These are phyloP conservation scores for Burhinus bistriatus DNA, from an alignment of 2,113 vertebrate genomes.

Conservation along the genomic window DNA sequence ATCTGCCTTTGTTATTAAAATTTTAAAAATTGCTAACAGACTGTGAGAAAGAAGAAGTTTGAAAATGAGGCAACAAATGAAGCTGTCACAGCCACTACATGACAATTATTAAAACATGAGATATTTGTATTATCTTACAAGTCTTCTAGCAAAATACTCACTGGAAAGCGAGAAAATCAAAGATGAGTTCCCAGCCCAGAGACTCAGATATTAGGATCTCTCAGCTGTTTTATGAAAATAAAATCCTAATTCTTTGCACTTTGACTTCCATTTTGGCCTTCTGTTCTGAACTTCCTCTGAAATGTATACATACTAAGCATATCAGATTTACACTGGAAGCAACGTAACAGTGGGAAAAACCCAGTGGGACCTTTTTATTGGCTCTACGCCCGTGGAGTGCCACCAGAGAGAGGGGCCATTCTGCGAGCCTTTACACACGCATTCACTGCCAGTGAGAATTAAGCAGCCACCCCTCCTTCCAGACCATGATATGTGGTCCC, in stretches of 20 bases:
- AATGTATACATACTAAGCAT: not conserved
- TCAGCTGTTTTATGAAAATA: not conserved
- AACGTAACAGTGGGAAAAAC: not conserved
- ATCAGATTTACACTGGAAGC: not conserved
- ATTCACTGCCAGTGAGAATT: not conserved
- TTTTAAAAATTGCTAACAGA: not conserved
- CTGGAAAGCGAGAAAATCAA: not conserved
- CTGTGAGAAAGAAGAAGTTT: not conserved
- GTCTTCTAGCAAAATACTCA: not conserved
- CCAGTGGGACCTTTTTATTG: not conserved
- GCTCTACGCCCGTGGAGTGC: fast-evolving
- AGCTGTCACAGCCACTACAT: not conserved
- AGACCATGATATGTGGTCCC: fast-evolving
- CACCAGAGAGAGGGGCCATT: not conserved
- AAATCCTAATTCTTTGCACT: not conserved
- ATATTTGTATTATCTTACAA: not conserved
- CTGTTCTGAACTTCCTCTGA: not conserved
- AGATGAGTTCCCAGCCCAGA: not conserved
- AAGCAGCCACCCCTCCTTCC: not conserved
- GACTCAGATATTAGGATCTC: not conserved
- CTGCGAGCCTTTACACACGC: fast-evolving
- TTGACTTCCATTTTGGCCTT: not conserved
- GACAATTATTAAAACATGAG: not conserved
- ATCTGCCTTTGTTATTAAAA: not conserved
- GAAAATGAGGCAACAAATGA: not conserved